A percentile compares a stretch with the other conserved stretches of the same genome.
phyloP scores from a whole-genome alignment of 2,797 vertebrate genomes.

The Gambelia wislizenii region DNA sequence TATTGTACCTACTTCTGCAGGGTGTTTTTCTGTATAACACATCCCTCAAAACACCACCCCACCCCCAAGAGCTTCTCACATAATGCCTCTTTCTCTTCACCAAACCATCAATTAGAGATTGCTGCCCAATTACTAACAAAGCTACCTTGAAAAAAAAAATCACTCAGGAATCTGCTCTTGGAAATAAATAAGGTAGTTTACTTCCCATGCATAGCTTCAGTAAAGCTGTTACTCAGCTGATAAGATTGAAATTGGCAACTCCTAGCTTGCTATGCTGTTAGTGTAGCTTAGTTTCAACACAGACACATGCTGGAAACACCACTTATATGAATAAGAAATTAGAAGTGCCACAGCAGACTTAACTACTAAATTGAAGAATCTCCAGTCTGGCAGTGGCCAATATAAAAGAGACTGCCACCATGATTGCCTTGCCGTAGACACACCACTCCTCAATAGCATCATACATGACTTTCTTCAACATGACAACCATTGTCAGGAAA shows the following conservation, averaged over 20 bases:
- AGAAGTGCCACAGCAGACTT: slow-evolving; percentile 11
- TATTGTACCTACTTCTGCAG: not conserved
- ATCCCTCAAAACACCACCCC: not conserved
- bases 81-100: slow-evolving; percentile 6
- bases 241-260: slow-evolving; percentile 44
- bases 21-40: not conserved
- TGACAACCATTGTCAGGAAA: not conserved
- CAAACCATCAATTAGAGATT: slow-evolving; percentile 25
- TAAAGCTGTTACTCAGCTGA: slow-evolving; percentile 25
- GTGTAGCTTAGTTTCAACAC: slow-evolving; percentile 15
- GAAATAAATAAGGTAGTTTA: slow-evolving; percentile 43
- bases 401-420: not conserved
- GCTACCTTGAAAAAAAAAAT: slow-evolving; percentile 4
- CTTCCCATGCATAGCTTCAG: slow-evolving; percentile 26
- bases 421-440: not conserved
- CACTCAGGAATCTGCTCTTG: not conserved
- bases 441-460: too few species aligned
- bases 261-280: slow-evolving; percentile 32
- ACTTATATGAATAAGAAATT: slow-evolving; percentile 31
- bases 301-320: slow-evolving; percentile 13
- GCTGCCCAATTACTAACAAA: slow-evolving; percentile 20
- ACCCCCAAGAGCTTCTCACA: not conserved
- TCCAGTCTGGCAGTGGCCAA: not conserved
- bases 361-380: slow-evolving; percentile 7
- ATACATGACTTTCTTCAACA: not conserved